These are phyloP conservation scores for Anthophora plumipes DNA, from an alignment of 2,888 invertebrate species.

Conservation along the genomic window DNA sequence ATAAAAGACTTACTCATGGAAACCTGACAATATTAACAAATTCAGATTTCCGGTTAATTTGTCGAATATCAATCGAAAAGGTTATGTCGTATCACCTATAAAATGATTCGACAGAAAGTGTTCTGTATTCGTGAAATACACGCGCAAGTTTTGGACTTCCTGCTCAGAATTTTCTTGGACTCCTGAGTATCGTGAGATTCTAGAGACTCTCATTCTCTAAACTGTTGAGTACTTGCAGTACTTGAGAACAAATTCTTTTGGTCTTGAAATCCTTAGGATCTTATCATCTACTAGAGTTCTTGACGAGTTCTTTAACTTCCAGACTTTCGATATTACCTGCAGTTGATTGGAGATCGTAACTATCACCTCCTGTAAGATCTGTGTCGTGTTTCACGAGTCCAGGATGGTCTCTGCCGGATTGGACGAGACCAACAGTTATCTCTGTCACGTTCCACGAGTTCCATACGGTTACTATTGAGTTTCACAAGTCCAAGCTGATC, in stretches of 20 bases:
- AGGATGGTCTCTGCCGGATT: background rate
- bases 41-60: too few relatives aligned
- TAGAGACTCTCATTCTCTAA: background rate
- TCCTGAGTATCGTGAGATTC: background rate
- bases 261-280: background rate
- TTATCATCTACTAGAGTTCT: too few relatives aligned
- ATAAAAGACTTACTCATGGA: too few relatives aligned
- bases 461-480: background rate
- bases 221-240: background rate
- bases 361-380: background rate
- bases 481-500: conserved; percentile 1
- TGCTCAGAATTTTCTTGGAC: background rate
- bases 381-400: too few relatives aligned
- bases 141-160: too few relatives aligned
- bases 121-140: too few relatives aligned
- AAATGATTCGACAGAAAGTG: too few relatives aligned
- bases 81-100: too few relatives aligned
- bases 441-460: background rate
- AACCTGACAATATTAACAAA: background rate
- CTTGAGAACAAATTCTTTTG: background rate
- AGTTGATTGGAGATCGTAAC: background rate
- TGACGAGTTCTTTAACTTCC: background rate
- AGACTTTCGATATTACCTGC: background rate
- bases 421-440: background rate
- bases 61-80: too few relatives aligned